These are phyloP conservation scores for Agrotis clavis DNA, from an alignment of 2,888 invertebrate species.

Conservation along the genomic window DNA sequence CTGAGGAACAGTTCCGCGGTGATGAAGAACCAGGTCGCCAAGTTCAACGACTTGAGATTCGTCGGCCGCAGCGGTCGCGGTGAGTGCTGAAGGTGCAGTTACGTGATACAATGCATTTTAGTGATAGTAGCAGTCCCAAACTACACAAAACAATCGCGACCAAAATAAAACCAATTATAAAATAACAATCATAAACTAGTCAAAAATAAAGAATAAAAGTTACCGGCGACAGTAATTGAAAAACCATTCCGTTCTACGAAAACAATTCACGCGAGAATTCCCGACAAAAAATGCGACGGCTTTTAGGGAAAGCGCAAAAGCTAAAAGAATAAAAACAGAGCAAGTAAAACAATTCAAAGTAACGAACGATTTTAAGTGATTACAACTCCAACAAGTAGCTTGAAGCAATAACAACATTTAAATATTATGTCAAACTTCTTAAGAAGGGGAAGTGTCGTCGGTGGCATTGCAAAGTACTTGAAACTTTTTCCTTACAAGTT, in stretches of 20 bases:
- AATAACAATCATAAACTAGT: background rate
- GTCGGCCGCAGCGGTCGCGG: constrained; percentile 99
- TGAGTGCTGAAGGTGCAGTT: constrained; percentile 93
- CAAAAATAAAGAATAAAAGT: constrained; percentile 18
- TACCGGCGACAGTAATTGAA: constrained; percentile 15
- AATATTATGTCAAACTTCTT: constrained; percentile 71
- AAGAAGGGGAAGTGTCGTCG: constrained; percentile 75
- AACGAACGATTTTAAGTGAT: constrained; percentile 30
- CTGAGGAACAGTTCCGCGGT: constrained; percentile 98
- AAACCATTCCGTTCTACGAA: constrained; percentile 21
- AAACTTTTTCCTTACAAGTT: constrained; percentile 85
- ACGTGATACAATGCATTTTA: constrained; percentile 75
- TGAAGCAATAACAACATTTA: constrained; percentile 59
- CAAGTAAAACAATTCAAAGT: constrained; percentile 20
- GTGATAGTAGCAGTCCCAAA: constrained; percentile 40
- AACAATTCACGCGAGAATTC: constrained; percentile 21
- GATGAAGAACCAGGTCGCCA: constrained; percentile 99
- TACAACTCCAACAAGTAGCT: constrained; percentile 45
- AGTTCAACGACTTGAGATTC: constrained; percentile 99
- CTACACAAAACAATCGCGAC: background rate
- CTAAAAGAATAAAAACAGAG: constrained; percentile 16
- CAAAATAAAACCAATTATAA: constrained; percentile 1
- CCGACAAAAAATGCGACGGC: constrained; percentile 30
- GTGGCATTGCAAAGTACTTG: constrained; percentile 83
- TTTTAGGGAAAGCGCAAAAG: constrained; percentile 15